Evolutionary conservation across 2,113 vertebrate genomes (phyloP).

Genomic region (Dendropsophus ebraccatus): DNA sequence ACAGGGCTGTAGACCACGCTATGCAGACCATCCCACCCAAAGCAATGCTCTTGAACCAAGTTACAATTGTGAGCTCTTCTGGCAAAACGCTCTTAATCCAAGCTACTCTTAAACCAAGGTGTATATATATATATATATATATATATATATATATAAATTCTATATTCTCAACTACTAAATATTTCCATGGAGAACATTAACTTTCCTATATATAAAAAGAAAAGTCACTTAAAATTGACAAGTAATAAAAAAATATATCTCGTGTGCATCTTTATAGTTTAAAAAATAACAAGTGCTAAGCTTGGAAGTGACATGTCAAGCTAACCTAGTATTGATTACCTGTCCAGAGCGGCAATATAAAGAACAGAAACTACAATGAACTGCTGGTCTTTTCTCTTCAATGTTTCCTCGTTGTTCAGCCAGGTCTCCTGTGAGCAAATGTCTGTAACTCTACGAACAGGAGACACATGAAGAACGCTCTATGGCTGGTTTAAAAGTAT

Average conservation of each 20-base stretch:
- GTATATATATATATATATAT: no score
- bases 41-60: no score
- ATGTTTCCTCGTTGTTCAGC: constrained; percentile 3
- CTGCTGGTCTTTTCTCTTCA: constrained; percentile 13
- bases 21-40: no score
- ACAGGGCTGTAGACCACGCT: no score
- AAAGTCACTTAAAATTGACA: not conserved
- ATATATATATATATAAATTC: no score
- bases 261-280: not conserved
- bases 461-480: constrained; percentile 6
- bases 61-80: no score
- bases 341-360: constrained; percentile 19
- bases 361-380: constrained; percentile 37
- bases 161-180: not conserved
- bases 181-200: not conserved
- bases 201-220: not conserved
- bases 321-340: constrained; percentile 40
- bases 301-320: constrained; percentile 43
- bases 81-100: no score
- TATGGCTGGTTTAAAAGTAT: constrained; percentile 29
- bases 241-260: not conserved
- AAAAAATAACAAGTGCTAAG: not conserved
- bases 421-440: constrained; percentile 25
- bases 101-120: no score
- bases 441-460: constrained; percentile 27